Evolutionary conservation across 2,888 invertebrate species (phyloP).

Genomic region (Netelia fuscicornis): DNA sequence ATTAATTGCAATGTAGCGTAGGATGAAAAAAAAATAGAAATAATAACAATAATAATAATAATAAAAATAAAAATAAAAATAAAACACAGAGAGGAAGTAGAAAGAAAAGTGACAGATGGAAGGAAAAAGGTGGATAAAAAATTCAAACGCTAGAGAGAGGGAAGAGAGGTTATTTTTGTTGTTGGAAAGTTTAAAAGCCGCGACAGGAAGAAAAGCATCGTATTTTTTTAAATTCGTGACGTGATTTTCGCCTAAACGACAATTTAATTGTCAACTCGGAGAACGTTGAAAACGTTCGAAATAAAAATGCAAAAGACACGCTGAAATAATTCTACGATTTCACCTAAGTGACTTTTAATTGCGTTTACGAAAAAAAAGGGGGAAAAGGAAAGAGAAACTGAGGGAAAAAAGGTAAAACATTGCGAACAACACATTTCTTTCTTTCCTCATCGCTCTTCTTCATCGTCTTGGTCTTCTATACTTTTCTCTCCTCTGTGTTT

Average conservation of each 20-base stretch:
- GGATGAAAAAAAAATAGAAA: conserved; percentile 6
- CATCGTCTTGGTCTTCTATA: conserved; percentile 25
- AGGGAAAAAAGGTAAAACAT: neutral
- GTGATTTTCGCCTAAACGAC: no score
- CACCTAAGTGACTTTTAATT: conserved; percentile 52
- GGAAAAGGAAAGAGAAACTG: neutral
- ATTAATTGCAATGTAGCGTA: conserved; percentile 53
- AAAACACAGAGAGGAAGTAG: neutral
- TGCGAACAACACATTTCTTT: neutral
- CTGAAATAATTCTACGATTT: neutral
- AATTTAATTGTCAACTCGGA: no score
- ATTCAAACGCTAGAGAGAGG: no score
- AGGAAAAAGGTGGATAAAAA: conserved; percentile 13
- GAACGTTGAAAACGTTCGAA: no score
- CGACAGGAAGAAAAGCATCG: no score
- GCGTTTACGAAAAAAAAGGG: conserved; percentile 5
- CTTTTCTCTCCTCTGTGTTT: conserved; percentile 66
- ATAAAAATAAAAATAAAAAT: neutral
- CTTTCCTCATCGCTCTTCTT: conserved; percentile 26
- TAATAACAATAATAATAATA: no score
- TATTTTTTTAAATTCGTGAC: no score
- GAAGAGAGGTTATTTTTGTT: no score
- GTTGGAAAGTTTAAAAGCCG: no score
- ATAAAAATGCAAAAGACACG: neutral
- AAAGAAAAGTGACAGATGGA: conserved; percentile 2